Conservation (phyloP, 2,888 invertebrate genomes). For the Polyploca ridens region DNA sequence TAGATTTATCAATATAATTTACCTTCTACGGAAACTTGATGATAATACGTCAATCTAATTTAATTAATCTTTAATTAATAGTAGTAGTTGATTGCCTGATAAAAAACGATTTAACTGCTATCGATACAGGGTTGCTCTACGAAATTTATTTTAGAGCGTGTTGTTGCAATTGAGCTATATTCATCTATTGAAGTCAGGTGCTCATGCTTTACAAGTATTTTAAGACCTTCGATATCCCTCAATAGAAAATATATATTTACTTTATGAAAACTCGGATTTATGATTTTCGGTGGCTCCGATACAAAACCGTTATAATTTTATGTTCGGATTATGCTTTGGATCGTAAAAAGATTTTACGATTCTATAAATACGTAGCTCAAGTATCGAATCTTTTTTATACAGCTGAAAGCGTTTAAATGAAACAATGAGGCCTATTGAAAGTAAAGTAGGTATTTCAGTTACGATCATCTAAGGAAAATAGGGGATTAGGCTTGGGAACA, state of each 20-base stretch:
- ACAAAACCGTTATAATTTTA: constrained; percentile 70
- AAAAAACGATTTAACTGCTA: not conserved
- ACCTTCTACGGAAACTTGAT: too few relatives aligned
- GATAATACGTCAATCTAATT: too few relatives aligned
- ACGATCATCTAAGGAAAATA: constrained; percentile 1
- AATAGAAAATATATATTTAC: constrained; percentile 29
- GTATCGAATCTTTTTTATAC: constrained; percentile 51
- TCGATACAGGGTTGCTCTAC: not conserved
- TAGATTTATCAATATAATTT: too few relatives aligned
- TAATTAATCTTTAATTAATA: too few relatives aligned
- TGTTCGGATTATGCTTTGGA: constrained; percentile 63
- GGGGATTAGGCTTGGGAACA: not conserved
- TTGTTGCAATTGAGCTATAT: constrained; percentile 13
- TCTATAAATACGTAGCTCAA: constrained; percentile 68
- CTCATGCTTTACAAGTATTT: constrained; percentile 20
- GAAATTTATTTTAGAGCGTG: not conserved
- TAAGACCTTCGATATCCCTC: constrained; percentile 22
- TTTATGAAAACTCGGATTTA: constrained; percentile 57
- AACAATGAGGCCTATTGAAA: constrained; percentile 27
- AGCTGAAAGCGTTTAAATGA: constrained; percentile 33
- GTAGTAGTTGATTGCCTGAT: not conserved
- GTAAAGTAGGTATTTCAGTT: constrained; percentile 12
- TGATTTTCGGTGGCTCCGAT: constrained; percentile 62
- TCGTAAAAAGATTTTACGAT: constrained; percentile 76
- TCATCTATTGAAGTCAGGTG: constrained; percentile 15